Percentiles rank a stretch among this genome's conserved stretches.
Conservation (phyloP, 2,888 invertebrate species). For the Cantharis flavilabris region DNA sequence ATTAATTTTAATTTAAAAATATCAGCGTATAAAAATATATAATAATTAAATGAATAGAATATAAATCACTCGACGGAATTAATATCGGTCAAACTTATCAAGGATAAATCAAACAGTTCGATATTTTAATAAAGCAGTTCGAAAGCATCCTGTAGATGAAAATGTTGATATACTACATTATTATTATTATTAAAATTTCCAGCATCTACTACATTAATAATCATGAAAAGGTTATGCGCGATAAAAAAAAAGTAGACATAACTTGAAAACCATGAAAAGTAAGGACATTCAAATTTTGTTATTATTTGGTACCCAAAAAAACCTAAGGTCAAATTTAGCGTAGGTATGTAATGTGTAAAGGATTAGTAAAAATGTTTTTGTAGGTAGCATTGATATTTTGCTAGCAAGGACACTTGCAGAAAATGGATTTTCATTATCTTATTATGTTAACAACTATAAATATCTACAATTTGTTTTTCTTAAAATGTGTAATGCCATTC, state of each 20-base stretch:
- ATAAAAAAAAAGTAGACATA: background rate
- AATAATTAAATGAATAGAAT: background rate
- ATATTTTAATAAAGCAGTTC: background rate
- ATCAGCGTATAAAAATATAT: background rate
- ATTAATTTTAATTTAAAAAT: background rate
- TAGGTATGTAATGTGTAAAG: background rate
- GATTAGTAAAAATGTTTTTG: background rate
- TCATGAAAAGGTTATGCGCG: background rate
- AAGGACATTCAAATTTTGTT: conserved; percentile 10
- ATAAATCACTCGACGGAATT: background rate
- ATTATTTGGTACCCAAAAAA: conserved; percentile 7
- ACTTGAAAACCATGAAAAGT: conserved; percentile 10
- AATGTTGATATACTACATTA: background rate
- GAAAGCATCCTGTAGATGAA: background rate
- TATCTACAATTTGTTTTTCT: background rate
- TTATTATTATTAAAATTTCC: background rate
- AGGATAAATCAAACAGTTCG: background rate
- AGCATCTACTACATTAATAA: background rate
- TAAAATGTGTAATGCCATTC: background rate
- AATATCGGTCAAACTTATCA: background rate
- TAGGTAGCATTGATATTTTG: conserved; percentile 1
- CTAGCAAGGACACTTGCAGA: background rate
- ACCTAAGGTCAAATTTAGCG: background rate
- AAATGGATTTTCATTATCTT: background rate
- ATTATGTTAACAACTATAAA: background rate